These are phyloP conservation scores for Podarcis lilfordi DNA, from an alignment of 2,797 vertebrate genomes.

Conservation along the genomic window DNA sequence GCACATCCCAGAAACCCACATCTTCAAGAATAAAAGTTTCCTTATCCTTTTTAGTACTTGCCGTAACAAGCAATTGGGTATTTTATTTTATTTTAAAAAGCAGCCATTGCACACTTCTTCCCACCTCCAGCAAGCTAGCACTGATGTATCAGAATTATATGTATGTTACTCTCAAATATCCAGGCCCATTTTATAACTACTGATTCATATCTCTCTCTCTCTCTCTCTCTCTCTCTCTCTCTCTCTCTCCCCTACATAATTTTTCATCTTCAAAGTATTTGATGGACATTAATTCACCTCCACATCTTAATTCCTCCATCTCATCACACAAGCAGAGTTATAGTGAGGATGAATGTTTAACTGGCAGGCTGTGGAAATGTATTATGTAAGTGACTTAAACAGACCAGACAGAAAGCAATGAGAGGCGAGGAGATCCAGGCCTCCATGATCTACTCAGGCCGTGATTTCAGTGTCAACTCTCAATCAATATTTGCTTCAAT, in stretches of 20 bases:
- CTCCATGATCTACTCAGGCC: not conserved
- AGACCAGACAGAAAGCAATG: not conserved
- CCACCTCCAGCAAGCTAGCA: not conserved
- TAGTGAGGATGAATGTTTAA: not conserved
- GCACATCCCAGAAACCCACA: not conserved
- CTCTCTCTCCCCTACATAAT: not conserved
- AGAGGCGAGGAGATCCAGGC: not conserved
- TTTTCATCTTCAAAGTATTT: conserved; percentile 59
- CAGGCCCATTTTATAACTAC: conserved; percentile 56
- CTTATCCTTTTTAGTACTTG: not conserved
- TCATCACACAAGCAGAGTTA: conserved; percentile 52
- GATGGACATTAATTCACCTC: conserved; percentile 55
- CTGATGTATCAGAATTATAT: not conserved
- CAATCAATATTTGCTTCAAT: not conserved
- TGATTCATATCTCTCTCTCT: conserved; percentile 29
- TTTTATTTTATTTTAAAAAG: not conserved
- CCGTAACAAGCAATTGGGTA: not conserved
- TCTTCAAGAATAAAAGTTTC: not conserved
- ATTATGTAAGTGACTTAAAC: not conserved
- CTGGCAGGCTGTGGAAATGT: not conserved
- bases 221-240: not conserved
- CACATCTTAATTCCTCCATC: conserved; percentile 35
- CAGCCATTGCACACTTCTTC: not conserved
- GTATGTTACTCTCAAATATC: conserved; percentile 53
- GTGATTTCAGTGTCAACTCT: not conserved